phyloP scores from a whole-genome alignment of 2,797 vertebrate genomes.

The Urophycis tenuis region DNA sequence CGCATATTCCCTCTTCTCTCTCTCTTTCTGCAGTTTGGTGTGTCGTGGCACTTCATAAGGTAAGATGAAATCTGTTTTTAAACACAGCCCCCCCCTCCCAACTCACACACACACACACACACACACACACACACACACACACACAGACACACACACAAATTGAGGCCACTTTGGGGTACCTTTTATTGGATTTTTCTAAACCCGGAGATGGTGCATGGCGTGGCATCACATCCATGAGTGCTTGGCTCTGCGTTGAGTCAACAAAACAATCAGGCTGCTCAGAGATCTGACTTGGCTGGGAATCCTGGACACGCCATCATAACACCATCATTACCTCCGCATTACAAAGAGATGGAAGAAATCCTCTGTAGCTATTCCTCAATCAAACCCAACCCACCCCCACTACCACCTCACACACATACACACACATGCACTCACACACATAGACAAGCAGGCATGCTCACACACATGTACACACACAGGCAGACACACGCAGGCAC shows the following conservation, averaged over 20 bases:
- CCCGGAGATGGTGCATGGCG: too few relatives aligned
- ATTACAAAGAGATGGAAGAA: neutral
- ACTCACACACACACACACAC: neutral
- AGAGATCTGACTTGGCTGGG: too few relatives aligned
- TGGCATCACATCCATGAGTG: too few relatives aligned
- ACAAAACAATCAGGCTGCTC: too few relatives aligned
- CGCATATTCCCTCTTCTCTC: conserved; percentile 11
- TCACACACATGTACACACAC: neutral
- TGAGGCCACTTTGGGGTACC: too few relatives aligned
- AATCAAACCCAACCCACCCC: neutral
- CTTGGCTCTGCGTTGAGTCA: too few relatives aligned
- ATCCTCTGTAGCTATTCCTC: neutral
- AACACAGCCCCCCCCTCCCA: neutral
- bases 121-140: too few relatives aligned
- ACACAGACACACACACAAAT: too few relatives aligned
- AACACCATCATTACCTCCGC: neutral
- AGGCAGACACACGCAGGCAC: neutral
- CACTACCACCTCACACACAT: neutral
- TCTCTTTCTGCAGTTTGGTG: conserved; percentile 49
- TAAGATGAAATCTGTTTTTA: conserved; percentile 41
- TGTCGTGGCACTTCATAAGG: conserved; percentile 57
- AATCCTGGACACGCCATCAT: neutral
- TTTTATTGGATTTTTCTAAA: too few relatives aligned
- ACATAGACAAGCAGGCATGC: neutral
- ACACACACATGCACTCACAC: neutral